Evolutionary conservation across 2,888 invertebrate genomes (phyloP), one percentile per base, ranked within the genome.

Genomic region (Drosophila subsilvestris): DNA sequence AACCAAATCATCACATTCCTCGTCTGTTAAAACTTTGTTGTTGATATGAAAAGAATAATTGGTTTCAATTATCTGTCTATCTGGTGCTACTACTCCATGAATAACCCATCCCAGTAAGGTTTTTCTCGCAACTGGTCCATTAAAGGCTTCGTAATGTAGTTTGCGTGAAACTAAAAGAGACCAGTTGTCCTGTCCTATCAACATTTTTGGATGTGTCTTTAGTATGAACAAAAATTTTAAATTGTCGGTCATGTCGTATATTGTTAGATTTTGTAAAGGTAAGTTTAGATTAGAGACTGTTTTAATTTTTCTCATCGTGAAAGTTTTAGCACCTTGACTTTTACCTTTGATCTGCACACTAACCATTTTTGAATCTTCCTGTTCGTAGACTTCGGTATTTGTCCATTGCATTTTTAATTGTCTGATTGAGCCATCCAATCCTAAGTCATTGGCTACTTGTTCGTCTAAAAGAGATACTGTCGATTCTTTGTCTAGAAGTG

Each of bases 401-500:
- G 17, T 53, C 42, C 53, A 43, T 43, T 53, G 53, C n/a, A 42
- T 53, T 25, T 42, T 53, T 6, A 53, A 32, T 20, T 25, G 42
- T 9, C 20, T 18, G 0, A 42, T 53, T 10, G 53, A 43, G 14
- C 42, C 42, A 8, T 43, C 22, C 18, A 53, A 22, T n/a, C 25
- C 42, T 14, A 53, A 18, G 20, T 42, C 53, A 53, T 20, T 22
- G 2, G 37, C 32, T 8, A 42, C 7, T 6, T 53, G 12, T 14
- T 53, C 37, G 20, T 53, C 53, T 32, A 53, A 37, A 14, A 45
- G 18, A 3, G 45, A 55, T 27, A 22, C 18, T 47, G 56, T 56
- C 22, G 56, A 56, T 2, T 47, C 56, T 56, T 47, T 47, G 32
- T 56, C 32, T 32, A 56, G 56, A 18, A 56, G 29, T 2, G 32